Base-by-base conservation (phyloP, 2,113 vertebrate species). In the Cyprinodon tularosa region DNA sequence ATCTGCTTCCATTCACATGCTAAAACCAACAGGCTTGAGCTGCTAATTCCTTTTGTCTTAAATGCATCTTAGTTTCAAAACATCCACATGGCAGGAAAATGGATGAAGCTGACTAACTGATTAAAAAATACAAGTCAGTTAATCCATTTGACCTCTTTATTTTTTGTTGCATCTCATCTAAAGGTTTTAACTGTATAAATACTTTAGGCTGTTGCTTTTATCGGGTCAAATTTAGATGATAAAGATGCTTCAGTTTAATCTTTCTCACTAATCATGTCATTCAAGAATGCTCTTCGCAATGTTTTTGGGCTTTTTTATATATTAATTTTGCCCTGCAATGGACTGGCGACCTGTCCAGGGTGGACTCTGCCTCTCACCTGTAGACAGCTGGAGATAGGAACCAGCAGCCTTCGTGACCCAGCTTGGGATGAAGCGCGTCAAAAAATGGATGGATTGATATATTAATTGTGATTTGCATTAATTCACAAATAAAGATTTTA, bases 1-100 rank as follows among this genome's bases (percentile, higher is more conserved):
- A 93, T 94, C 92, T 68, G 91, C 93, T 63, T 92, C 90, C 90
- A 94, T 96, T 97, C 95, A 96, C 76, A 93, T 95, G 94, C 93
- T 93, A 92, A 96, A 93, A 89, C 92, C 71, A 94, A 95, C 93
- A 90, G 94, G 94, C 93, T 89, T 88, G 80, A 95, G 90, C 94
- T 85, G 78, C 95, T 88, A 93, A 95, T 96, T 95, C 92, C 93
- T 94, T 84, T 77, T 83, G 74, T 82, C 71, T 82, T 64, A 47
- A 74, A 71, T 42, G 74, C 88, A 71, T 89, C 91, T 93, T 88
- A 86, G 90, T 91, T 84, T 90, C 88, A 76, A 61, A 81, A 92
- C 91, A 93, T 90, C 94, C 94, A 74, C 75, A 82, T 50, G 68
- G 57, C 72, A n/a, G 40, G 22, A 45, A 76, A 62, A 59, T 59